Evolutionary conservation across 2,888 invertebrate species (phyloP), one percentile per base, ranked within the genome.

Genomic region (Agrilus mali): DNA sequence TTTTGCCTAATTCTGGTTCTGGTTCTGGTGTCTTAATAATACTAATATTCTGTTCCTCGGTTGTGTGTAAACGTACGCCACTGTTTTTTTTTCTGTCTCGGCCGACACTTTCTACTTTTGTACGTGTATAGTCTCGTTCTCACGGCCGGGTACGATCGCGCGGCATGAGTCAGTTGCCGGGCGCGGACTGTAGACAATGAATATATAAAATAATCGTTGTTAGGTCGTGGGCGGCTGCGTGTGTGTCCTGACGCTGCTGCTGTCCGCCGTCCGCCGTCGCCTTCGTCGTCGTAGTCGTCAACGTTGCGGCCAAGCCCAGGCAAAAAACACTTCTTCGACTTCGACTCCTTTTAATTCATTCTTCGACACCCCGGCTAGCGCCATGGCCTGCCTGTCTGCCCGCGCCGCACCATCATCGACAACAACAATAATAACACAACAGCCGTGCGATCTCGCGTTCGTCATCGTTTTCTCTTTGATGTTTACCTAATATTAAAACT

Each of bases 131-230:
- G 27, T 27, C 27, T 27, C 27, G 47, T 54, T 53, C 53, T 53
- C 55, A 55, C 55, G 55, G 53, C 51, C 69, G 51, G 67, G 50
- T 49, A 16, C 27, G 7, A 16, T 32, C 31, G 37, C 45, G 36
- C 52, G 52, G 50, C 54, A 47, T 66, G 72, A 72, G 71, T 71
- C 72, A 72, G 72, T 71, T 63, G 71, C 27, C 27, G 48, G 72
- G 72, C 68, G 65, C 66, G 68, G 71, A 71, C 70, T 71, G 71
- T 72, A 72, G 72, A 72, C 72, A 72, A 53, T 53, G 55, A 53
- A 54, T 54, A 53, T 55, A 55, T 55, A 55, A 55, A 55, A 55
- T 55, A 53, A 55, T 55, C 55, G 53, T 55, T 45, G 50, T 53
- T 49, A 52, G 49, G 50, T 51, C 52, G 55, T 55, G 53, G 55